Evolutionary conservation across 2,113 vertebrate genomes (phyloP), one percentile per base, ranked within the genome.

Genomic region (Ornithorhynchus anatinus): DNA sequence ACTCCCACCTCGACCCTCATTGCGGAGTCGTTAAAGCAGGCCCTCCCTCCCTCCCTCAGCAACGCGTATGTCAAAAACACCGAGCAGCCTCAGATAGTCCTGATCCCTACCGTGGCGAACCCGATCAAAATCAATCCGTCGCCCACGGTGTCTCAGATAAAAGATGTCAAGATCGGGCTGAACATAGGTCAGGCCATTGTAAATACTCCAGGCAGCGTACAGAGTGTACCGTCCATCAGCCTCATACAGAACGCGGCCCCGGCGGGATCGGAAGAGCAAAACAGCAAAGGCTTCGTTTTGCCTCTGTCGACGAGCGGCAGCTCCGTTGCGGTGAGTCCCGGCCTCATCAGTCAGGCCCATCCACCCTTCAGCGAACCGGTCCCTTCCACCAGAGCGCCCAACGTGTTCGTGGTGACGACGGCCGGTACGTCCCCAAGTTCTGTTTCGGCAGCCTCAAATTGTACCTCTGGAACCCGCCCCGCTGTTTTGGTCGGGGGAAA

Each of bases 121-220:
- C 88, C 91, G 35, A 16, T 94, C 78, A 93, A 86, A 90, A 75
- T 91, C 62, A 93, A 88, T 74, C 64, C 92, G 15, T 84, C 93
- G 32, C 80, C 93, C 80, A 87, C 89, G 54, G 85, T 95, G 39
- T 92, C 93, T 87, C 92, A 96, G 71, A 91, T 91, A 85, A 94
- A 94, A 74, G 93, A 94, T 85, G 84, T 94, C 52, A 96, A 95
- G 81, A 91, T 95, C 84, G 94, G 92, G 72, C 72, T 94, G 61
- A 95, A 92, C 60, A 90, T 94, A 73, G 93, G 92, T 52, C 93
- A 95, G 56, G 81, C 92, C 51, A 85, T 93, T 89, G 71, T 92
- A 70, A 91, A 90, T 83, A 86, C 89, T 68, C 87, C 89, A 87
- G 75, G 91, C 57, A 89, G 42, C 72, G 31, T 82, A 33, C 89